Conservation (phyloP, 2,888 invertebrate genomes). For the Pseudococcus jackbeardsleyi region DNA sequence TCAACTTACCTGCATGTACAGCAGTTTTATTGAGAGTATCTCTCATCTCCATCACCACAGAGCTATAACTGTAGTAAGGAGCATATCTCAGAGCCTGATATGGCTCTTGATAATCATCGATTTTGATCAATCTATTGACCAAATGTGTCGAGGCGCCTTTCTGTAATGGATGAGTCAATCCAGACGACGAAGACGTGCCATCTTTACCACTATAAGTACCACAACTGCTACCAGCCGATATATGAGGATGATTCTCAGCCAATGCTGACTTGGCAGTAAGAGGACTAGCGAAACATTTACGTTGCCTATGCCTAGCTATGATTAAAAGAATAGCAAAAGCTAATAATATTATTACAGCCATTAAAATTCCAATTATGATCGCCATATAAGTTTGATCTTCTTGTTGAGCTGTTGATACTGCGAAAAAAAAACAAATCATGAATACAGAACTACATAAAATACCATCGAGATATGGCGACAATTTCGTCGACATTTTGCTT, state of each 20-base stretch:
- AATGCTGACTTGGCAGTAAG: slow-evolving; percentile 75
- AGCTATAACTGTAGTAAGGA: slow-evolving; percentile 83
- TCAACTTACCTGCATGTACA: slow-evolving; percentile 57
- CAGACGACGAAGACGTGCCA: slow-evolving; percentile 66
- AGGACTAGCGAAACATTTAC: slow-evolving; percentile 82
- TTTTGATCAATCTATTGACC: slow-evolving; percentile 73
- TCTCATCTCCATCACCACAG: slow-evolving; percentile 78
- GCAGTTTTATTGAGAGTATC: slow-evolving; percentile 69
- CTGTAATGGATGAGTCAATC: slow-evolving; percentile 71
- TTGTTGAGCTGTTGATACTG: slow-evolving; percentile 78
- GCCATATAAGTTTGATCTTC: slow-evolving; percentile 82
- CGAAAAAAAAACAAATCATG: not conserved
- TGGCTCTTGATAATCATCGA: slow-evolving; percentile 84
- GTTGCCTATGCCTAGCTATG: slow-evolving; percentile 79
- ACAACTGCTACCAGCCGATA: slow-evolving; percentile 68
- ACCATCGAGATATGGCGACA: not conserved
- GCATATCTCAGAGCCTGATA: slow-evolving; percentile 83
- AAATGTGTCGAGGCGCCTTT: slow-evolving; percentile 56
- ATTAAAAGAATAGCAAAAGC: slow-evolving; percentile 81
- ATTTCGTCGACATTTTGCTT: not conserved
- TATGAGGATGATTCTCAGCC: slow-evolving; percentile 66
- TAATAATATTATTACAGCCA: slow-evolving; percentile 78
- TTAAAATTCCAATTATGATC: slow-evolving; percentile 83
- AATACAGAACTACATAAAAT: not conserved
- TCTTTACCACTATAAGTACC: slow-evolving; percentile 71